Conservation (phyloP, 2,797 vertebrate species). For the Poeciliopsis presidionis region DNA sequence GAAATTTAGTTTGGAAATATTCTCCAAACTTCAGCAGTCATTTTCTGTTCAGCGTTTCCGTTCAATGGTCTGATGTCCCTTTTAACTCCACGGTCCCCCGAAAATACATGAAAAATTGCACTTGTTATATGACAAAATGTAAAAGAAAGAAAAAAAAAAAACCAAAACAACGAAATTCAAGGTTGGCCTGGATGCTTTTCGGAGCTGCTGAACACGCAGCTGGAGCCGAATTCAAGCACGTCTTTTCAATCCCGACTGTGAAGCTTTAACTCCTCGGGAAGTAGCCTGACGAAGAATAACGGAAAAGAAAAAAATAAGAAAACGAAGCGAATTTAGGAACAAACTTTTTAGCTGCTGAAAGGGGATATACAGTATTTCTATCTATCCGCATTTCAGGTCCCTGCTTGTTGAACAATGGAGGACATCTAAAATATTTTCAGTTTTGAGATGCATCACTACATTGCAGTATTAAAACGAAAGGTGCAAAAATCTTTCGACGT, state of each 20-base stretch:
- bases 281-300: conserved; percentile 7
- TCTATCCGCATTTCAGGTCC: not conserved
- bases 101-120: not conserved
- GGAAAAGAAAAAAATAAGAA: conserved; percentile 8
- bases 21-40: not conserved
- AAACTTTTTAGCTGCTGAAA: conserved; percentile 23
- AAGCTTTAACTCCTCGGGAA: conserved; percentile 14
- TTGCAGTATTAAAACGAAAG: not conserved
- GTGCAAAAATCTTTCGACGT: not conserved
- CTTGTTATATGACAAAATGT: not conserved
- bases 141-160: not conserved
- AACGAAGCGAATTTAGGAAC: conserved; percentile 33
- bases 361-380: conserved; percentile 5
- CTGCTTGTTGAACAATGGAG: conserved; percentile 14
- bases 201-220: not conserved
- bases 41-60: not conserved
- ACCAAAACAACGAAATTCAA: not conserved
- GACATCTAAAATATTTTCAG: conserved; percentile 8
- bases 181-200: not conserved
- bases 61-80: not conserved
- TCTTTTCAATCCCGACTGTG: conserved; percentile 1
- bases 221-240: not conserved
- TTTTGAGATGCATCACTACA: no score
- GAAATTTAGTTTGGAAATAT: not conserved
- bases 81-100: not conserved